A percentile compares a stretch with the other conserved stretches of the same genome.
These are phyloP conservation scores for Spheniscus humboldti DNA, from an alignment of 2,797 vertebrate genomes.

Conservation along the genomic window DNA sequence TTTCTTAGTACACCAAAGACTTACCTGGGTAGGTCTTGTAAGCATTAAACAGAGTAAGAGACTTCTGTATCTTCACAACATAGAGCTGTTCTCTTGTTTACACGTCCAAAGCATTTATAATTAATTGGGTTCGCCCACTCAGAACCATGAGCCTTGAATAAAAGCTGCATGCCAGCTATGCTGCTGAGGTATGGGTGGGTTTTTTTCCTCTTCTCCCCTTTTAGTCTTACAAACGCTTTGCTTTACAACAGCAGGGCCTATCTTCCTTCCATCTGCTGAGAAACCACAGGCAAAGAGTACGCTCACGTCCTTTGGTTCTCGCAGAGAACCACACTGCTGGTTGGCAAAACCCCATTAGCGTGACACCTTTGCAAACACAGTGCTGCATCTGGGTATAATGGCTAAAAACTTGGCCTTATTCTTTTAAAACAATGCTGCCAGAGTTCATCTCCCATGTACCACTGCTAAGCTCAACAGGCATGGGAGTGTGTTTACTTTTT, in stretches of 20 bases:
- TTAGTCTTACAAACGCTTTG: background rate
- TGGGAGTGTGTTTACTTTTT: background rate
- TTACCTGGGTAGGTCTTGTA: background rate
- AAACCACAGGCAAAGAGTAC: background rate
- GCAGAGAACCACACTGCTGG: background rate
- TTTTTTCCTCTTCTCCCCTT: background rate
- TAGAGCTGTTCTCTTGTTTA: background rate
- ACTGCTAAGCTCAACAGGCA: background rate
- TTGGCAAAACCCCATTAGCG: background rate
- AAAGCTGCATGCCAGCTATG: background rate
- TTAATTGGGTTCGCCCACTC: background rate
- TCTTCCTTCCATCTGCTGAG: background rate
- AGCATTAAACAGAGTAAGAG: constrained; percentile 10
- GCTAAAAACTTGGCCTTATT: background rate
- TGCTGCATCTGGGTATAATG: background rate
- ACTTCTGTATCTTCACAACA: background rate
- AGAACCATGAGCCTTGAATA: background rate
- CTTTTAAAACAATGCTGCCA: background rate
- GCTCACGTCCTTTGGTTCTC: background rate
- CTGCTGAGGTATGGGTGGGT: background rate
- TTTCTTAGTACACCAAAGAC: background rate
- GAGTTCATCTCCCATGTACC: background rate
- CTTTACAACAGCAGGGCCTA: background rate
- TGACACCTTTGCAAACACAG: background rate
- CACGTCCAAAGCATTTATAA: background rate